Evolutionary conservation across 1,140 invertebrate species (phyloP).

Genomic region (Calephelis virginiensis): DNA sequence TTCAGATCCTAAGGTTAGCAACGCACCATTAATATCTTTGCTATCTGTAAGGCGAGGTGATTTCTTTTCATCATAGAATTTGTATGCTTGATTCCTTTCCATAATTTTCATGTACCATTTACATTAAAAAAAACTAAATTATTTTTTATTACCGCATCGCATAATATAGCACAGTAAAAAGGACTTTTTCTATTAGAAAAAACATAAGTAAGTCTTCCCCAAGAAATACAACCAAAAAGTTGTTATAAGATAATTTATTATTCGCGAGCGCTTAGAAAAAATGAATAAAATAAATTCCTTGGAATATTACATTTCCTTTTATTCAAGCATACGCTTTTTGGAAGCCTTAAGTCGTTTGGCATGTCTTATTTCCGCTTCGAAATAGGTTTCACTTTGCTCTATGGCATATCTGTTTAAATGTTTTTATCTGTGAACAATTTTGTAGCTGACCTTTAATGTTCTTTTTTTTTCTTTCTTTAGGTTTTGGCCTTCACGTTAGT

Average conservation of each 20-base stretch:
- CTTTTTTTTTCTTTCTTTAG: too few species aligned
- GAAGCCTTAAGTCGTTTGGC: slow-evolving; percentile 26
- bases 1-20: too few species aligned
- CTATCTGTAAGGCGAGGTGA: too few species aligned
- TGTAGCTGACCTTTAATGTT: neutral
- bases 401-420: slow-evolving; percentile 19
- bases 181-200: neutral
- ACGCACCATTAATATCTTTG: too few species aligned
- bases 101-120: too few species aligned
- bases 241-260: slow-evolving; percentile 17
- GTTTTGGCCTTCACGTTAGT: too few species aligned
- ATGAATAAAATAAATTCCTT: slow-evolving; percentile 16
- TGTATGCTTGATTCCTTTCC: too few species aligned
- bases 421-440: slow-evolving; percentile 10
- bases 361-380: slow-evolving; percentile 26
- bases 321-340: slow-evolving; percentile 15
- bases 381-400: slow-evolving; percentile 24
- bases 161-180: neutral
- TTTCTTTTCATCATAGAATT: too few species aligned
- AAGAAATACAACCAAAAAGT: slow-evolving; percentile 2
- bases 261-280: slow-evolving; percentile 8
- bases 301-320: slow-evolving; percentile 16
- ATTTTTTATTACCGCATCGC: too few species aligned
- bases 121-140: too few species aligned
- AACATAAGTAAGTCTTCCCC: neutral